phyloP scores from a whole-genome alignment of 2,113 vertebrate species.

The Gambusia affinis region DNA sequence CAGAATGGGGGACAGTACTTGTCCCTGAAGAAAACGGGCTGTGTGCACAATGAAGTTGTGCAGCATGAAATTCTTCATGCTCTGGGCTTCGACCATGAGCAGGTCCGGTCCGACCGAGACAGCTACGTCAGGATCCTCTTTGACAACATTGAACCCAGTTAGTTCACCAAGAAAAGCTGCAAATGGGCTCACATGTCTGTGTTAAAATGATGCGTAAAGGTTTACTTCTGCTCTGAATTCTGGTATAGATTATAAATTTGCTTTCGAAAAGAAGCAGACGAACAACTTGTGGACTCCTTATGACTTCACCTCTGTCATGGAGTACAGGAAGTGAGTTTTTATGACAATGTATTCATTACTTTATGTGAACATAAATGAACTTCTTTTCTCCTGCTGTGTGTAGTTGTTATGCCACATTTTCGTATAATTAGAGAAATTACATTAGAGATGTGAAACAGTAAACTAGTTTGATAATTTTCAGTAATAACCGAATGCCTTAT shows the following conservation, averaged over 20 bases:
- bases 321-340: not conserved
- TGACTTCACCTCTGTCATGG: constrained; percentile 3
- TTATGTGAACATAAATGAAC: not conserved
- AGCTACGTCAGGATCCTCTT: constrained; percentile 30
- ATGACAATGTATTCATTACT: no score
- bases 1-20: constrained; percentile 20
- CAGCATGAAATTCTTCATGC: constrained; percentile 74
- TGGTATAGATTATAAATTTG: not conserved
- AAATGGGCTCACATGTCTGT: not conserved
- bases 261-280: not conserved
- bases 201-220: not conserved
- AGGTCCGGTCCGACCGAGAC: constrained; percentile 71
- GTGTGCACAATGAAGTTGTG: constrained; percentile 19
- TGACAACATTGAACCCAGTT: constrained; percentile 56
- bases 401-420: no score
- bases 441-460: not conserved
- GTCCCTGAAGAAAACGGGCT: constrained; percentile 39
- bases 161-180: not conserved
- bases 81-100: constrained; percentile 76
- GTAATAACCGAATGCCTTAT: not conserved
- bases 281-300: constrained; percentile 3
- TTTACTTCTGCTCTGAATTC: not conserved
- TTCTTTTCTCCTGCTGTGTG: not conserved
- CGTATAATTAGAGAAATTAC: no score
- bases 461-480: not conserved